phyloP scores from a whole-genome alignment of 1,140 invertebrate genomes.

The Potamilus streckersoni region DNA sequence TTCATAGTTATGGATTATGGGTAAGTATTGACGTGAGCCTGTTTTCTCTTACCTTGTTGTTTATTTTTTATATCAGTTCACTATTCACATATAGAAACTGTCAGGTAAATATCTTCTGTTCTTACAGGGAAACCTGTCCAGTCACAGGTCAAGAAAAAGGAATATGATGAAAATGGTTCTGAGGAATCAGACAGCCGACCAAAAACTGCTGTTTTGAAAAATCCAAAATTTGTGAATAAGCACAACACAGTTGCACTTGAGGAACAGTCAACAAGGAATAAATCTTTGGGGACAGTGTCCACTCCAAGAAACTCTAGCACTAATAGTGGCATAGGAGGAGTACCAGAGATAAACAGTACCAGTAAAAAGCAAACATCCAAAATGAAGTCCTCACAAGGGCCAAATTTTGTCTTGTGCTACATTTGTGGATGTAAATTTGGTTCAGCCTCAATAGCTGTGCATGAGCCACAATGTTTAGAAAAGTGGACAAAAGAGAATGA shows the following conservation, averaged over 20 bases:
- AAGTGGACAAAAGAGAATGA: constrained; percentile 80
- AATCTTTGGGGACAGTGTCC: not conserved
- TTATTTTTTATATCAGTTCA: no score
- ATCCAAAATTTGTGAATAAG: constrained; percentile 38
- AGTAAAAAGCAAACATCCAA: constrained; percentile 34
- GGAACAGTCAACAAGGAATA: constrained; percentile 16
- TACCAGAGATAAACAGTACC: constrained; percentile 43
- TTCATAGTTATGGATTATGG: not conserved
- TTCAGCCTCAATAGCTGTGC: constrained; percentile 77
- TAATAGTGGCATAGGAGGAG: constrained; percentile 2
- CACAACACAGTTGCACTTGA: constrained; percentile 22
- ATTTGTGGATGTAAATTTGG: constrained; percentile 80
- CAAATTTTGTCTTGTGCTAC: constrained; percentile 76
- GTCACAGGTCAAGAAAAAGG: constrained; percentile 9
- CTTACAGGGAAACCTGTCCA: constrained; percentile 12
- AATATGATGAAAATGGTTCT: not conserved
- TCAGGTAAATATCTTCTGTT: not conserved
- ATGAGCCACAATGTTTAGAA: constrained; percentile 81
- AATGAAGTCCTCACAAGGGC: constrained; percentile 33
- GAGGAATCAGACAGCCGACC: constrained; percentile 21
- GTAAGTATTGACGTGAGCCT: not conserved
- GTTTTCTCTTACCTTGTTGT: not conserved
- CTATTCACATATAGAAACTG: not conserved
- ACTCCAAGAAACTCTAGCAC: not conserved
- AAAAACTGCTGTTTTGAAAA: constrained; percentile 36